phyloP scores from a whole-genome alignment of 2,113 vertebrate species.

The Calypte anna region DNA sequence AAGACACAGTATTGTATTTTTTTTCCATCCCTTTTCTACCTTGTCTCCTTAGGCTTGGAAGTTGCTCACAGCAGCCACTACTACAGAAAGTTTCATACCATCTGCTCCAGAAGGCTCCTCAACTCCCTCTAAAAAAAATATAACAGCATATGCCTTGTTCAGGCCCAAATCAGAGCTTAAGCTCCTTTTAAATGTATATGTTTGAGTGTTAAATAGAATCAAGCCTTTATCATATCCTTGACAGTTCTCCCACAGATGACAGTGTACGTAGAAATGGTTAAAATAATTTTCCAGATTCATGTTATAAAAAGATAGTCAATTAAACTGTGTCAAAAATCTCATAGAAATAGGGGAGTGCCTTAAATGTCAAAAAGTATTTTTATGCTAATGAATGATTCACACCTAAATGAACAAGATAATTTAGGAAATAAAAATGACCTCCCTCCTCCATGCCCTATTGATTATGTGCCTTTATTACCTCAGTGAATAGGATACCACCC shows the following conservation, averaged over 20 bases:
- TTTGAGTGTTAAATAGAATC: background rate
- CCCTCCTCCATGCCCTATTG: constrained; percentile 40
- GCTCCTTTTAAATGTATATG: background rate
- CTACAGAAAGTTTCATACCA: background rate
- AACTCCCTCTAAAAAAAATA: background rate
- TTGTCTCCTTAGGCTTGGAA: background rate
- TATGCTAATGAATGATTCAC: constrained; percentile 61
- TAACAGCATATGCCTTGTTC: background rate
- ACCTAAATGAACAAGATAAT: constrained; percentile 47
- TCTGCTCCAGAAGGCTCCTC: background rate
- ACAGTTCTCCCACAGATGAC: background rate
- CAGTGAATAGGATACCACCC: background rate
- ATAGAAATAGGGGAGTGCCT: constrained; percentile 48
- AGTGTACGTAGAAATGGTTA: constrained; percentile 28
- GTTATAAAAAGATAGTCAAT: constrained; percentile 39
- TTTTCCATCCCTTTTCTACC: background rate
- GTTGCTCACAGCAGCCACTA: background rate
- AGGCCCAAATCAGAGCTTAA: background rate
- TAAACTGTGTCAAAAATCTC: constrained; percentile 40
- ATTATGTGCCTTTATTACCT: constrained; percentile 35
- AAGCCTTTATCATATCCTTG: background rate
- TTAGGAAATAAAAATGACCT: constrained; percentile 43
- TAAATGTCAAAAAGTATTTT: constrained; percentile 61
- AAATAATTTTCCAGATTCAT: constrained; percentile 18
- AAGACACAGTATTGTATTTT: background rate